Evolutionary conservation across 2,113 vertebrate genomes (phyloP), one percentile per base, ranked within the genome.

Genomic region (Sardina pilchardus): DNA sequence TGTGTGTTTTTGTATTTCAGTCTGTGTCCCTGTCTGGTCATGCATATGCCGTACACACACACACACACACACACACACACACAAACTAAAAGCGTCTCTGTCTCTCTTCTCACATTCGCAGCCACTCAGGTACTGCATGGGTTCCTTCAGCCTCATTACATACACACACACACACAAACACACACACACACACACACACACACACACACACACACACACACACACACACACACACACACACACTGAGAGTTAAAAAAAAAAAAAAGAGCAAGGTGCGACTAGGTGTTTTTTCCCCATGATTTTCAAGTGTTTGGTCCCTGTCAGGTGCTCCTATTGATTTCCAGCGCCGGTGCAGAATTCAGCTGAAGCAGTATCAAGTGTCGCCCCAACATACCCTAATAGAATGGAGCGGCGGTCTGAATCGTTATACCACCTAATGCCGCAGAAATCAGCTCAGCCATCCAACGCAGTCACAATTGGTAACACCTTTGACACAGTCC

Each of bases 401-500:
- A 36, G 82, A 5, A 83, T 19, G 44, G 19, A 34, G 26, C 24
- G 63, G 24, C n/a, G 63, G 26, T 26, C 63, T 26, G 80, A 85
- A 56, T 89, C 80, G 82, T 86, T 84, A 86, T 48, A 59, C 85
- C 86, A 84, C 82, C 82, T 87, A 86, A 86, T 81, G 12, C 45
- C 56, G 80, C 47, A 81, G 39, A 85, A 87, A 85, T 85, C 83
- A 81, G 85, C 85, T 53, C 71, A 87, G 36, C 81, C 83, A 89
- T 86, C 88, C 83, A 88, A 80, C 86, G 85, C 67, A 84, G 86
- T 85, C 86, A 89, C 82, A 86, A 84, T 87, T 50, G n/a, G 84
- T 83, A 85, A 87, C 92, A 92, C 93, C 94, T 93, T 91, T 94
- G 93, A 95, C 94, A 95, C 93, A 92, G 93, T 91, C 92, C 91